Conservation (phyloP, 1,140 invertebrate genomes). For the Drosophila arawakana region DNA sequence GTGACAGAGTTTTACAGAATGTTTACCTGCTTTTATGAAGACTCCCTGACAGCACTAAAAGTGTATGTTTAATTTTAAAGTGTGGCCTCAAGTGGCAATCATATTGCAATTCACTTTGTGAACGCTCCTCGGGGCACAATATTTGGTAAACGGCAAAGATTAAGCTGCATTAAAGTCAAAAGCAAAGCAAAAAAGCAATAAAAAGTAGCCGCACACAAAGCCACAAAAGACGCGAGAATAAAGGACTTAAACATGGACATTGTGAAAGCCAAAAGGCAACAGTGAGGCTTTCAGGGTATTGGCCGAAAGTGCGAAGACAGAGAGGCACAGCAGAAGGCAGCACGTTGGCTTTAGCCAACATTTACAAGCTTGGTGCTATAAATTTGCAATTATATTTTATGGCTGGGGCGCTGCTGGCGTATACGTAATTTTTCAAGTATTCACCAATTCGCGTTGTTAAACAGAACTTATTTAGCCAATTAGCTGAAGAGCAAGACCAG, state of each 20-base stretch:
- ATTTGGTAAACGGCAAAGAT: conserved; percentile 79
- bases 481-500: conserved; percentile 39
- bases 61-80: conserved; percentile 38
- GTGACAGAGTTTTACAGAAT: not conserved
- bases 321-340: conserved; percentile 12
- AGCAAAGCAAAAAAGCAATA: conserved; percentile 69
- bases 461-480: conserved; percentile 71
- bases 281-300: not conserved
- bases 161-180: conserved; percentile 75
- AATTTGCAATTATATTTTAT: conserved; percentile 69
- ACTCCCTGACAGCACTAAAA: conserved; percentile 26
- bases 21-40: not conserved
- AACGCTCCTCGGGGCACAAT: conserved; percentile 72
- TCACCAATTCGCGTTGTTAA: conserved; percentile 45
- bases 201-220: conserved; percentile 71
- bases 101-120: conserved; percentile 78
- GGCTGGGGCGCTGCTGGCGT: conserved; percentile 30
- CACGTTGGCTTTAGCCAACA: conserved; percentile 38
- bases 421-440: conserved; percentile 55
- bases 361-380: conserved; percentile 57
- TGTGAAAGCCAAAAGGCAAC: conserved; percentile 42
- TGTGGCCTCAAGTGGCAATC: conserved; percentile 46
- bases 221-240: conserved; percentile 61
- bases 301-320: not conserved
- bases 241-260: conserved; percentile 53